Evolutionary conservation across 2,888 invertebrate genomes (phyloP).

Genomic region (Anthophora plumipes): DNA sequence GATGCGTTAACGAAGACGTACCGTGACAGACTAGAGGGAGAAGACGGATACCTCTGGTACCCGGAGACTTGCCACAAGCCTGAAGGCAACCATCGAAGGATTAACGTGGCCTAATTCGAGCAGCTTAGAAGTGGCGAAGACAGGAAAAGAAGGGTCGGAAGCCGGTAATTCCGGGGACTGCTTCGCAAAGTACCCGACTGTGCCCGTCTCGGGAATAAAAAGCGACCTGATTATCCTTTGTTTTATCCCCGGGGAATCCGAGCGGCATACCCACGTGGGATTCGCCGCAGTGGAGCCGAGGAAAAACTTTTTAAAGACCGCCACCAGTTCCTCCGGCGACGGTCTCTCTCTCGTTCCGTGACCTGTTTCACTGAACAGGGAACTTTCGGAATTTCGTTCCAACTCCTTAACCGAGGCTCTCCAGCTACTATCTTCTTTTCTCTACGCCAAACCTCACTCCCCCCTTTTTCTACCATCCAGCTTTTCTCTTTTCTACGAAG

Average conservation of each 20-base stretch:
- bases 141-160: slow-evolving; percentile 48
- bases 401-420: slow-evolving; percentile 20
- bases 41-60: slow-evolving; percentile 3
- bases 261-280: slow-evolving; percentile 62
- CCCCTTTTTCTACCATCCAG: slow-evolving; percentile 15
- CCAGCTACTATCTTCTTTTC: slow-evolving; percentile 9
- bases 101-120: slow-evolving; percentile 58
- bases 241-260: slow-evolving; percentile 71
- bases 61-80: background rate
- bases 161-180: slow-evolving; percentile 65
- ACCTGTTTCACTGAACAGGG: slow-evolving; percentile 73
- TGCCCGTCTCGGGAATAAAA: slow-evolving; percentile 69
- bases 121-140: slow-evolving; percentile 57
- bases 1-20: slow-evolving; percentile 36
- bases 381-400: slow-evolving; percentile 63
- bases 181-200: slow-evolving; percentile 37
- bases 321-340: slow-evolving; percentile 43
- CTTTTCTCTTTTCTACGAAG: slow-evolving; percentile 21
- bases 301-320: slow-evolving; percentile 76
- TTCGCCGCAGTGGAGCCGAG: slow-evolving; percentile 34
- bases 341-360: slow-evolving; percentile 65
- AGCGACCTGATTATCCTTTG: slow-evolving; percentile 76
- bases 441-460: background rate
- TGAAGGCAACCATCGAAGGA: slow-evolving; percentile 36
- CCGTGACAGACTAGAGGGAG: background rate